These are phyloP conservation scores for Fissipunctia ypsillon DNA, from an alignment of 2,888 invertebrate species.

Conservation along the genomic window DNA sequence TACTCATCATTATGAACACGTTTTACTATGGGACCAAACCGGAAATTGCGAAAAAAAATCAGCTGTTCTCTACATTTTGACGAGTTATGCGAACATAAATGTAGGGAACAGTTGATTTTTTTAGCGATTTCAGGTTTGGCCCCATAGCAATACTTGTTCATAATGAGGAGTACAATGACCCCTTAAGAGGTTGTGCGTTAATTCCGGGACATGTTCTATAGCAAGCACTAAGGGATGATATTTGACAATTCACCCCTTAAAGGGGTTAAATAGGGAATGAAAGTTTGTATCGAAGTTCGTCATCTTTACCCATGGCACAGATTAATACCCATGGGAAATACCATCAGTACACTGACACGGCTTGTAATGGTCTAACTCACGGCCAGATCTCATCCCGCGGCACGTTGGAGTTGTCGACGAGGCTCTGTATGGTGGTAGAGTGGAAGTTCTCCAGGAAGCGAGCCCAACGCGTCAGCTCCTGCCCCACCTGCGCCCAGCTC, in stretches of 20 bases:
- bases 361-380: constrained; percentile 73
- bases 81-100: too few species aligned
- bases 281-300: background rate
- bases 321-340: background rate
- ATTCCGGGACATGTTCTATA: too few species aligned
- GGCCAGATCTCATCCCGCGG: constrained; percentile 76
- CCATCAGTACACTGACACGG: background rate
- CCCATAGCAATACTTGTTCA: too few species aligned
- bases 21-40: too few species aligned
- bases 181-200: too few species aligned
- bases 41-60: too few species aligned
- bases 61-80: too few species aligned
- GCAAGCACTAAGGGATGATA: too few species aligned
- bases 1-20: too few species aligned
- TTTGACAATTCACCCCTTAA: background rate
- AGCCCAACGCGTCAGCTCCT: constrained; percentile 85
- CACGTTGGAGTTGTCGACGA: constrained; percentile 71
- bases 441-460: constrained; percentile 87
- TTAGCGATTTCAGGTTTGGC: too few species aligned
- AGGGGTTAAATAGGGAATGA: background rate
- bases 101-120: too few species aligned
- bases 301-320: background rate
- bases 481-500: constrained; percentile 82
- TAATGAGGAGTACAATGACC: too few species aligned
- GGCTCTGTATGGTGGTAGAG: constrained; percentile 78